Conservation (phyloP, 2,113 vertebrate genomes). For the Anarrhichthys ocellatus region DNA sequence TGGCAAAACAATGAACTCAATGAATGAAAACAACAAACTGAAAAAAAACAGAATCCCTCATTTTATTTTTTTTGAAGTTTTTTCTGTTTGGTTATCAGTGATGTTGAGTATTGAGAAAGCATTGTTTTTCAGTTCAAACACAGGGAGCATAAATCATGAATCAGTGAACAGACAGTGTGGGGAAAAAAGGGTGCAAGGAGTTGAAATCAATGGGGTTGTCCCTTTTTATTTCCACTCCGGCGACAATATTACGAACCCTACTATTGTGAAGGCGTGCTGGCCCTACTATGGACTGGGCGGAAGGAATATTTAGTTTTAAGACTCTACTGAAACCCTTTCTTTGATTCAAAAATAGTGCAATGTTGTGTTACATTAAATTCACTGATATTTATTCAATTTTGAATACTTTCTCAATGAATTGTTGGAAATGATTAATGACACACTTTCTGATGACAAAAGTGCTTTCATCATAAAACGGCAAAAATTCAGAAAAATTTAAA, state of each 20-base stretch:
- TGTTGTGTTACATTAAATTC: background rate
- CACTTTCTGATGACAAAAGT: background rate
- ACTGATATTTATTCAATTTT: background rate
- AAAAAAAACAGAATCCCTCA: constrained; percentile 5
- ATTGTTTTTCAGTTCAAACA: constrained; percentile 43
- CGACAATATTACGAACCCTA: background rate
- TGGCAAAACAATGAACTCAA: constrained; percentile 7
- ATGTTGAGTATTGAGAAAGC: constrained; percentile 50
- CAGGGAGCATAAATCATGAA: constrained; percentile 14
- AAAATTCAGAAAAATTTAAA: too few species aligned
- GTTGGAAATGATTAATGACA: background rate
- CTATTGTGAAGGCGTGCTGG: background rate
- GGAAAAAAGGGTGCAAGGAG: background rate
- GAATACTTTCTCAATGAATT: background rate
- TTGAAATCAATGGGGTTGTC: background rate
- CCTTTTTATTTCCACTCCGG: background rate
- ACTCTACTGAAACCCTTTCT: background rate
- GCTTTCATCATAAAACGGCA: background rate
- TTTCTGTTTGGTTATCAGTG: constrained; percentile 52
- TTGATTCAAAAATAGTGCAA: background rate
- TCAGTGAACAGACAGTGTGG: background rate
- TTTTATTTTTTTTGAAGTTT: constrained; percentile 42
- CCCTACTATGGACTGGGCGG: background rate
- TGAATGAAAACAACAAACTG: constrained; percentile 39
- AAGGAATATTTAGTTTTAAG: background rate